Evolutionary conservation across 2,888 invertebrate species (phyloP).

Genomic region (Keiferia lycopersicella): DNA sequence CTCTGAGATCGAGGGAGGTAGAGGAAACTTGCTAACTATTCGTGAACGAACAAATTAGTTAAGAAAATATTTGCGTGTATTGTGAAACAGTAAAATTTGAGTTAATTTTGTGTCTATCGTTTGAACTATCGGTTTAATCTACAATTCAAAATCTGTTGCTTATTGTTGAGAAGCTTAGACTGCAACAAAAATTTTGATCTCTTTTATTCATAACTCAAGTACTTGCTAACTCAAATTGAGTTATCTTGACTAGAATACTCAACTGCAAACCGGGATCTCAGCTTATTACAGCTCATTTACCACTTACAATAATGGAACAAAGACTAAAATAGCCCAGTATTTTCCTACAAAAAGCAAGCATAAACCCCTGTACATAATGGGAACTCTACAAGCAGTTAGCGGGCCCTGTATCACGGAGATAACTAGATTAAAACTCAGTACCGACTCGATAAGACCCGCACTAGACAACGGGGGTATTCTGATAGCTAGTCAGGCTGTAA

Average conservation of each 20-base stretch:
- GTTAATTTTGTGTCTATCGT: neutral
- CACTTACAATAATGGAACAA: neutral
- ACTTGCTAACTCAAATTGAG: neutral
- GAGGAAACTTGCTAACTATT: constrained; percentile 19
- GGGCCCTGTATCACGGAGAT: constrained; percentile 24
- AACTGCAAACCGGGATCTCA: too few relatives aligned
- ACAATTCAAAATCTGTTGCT: too few relatives aligned
- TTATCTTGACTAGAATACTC: neutral
- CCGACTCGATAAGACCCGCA: constrained; percentile 27
- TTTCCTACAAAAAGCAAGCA: neutral
- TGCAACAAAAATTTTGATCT: too few relatives aligned
- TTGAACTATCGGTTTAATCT: neutral
- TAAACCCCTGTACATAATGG: neutral
- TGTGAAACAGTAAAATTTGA: neutral
- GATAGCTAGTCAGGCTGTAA: neutral
- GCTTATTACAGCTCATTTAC: neutral
- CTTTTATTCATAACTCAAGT: too few relatives aligned
- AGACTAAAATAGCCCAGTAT: neutral
- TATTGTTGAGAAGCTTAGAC: too few relatives aligned
- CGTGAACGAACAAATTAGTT: constrained; percentile 19
- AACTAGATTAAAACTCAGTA: constrained; percentile 34
- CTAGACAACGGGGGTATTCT: constrained; percentile 3
- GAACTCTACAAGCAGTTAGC: neutral
- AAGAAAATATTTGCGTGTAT: constrained; percentile 12
- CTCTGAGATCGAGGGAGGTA: neutral